Evolutionary conservation across 2,113 vertebrate genomes (phyloP).

Genomic region (Cygnus atratus): DNA sequence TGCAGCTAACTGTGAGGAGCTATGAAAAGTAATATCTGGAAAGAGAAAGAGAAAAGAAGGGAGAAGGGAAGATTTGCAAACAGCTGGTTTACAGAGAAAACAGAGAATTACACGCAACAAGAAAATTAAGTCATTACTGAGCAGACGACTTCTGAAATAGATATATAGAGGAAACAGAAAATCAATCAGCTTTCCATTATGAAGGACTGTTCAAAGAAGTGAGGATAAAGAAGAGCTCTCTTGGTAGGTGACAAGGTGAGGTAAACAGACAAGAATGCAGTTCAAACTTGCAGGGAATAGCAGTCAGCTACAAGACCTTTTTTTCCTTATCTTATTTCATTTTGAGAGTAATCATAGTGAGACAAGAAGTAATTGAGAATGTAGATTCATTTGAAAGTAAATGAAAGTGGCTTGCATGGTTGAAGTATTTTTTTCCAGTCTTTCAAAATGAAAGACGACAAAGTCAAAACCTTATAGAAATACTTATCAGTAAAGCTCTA

Average conservation of each 20-base stretch:
- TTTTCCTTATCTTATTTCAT: background rate
- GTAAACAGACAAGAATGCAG: background rate
- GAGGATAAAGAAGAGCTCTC: background rate
- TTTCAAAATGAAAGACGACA: background rate
- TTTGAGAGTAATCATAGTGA: slow-evolving; percentile 1
- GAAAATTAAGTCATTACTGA: slow-evolving; percentile 36
- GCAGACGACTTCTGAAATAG: slow-evolving; percentile 17
- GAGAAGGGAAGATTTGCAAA: background rate
- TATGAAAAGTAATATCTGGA: background rate
- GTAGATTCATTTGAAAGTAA: slow-evolving; percentile 20
- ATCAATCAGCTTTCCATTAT: slow-evolving; percentile 9
- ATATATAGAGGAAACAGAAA: background rate
- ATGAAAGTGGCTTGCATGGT: background rate
- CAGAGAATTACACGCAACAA: background rate
- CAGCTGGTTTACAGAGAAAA: background rate
- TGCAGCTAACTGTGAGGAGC: background rate
- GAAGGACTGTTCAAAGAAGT: background rate
- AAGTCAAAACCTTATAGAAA: background rate
- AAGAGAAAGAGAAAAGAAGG: background rate
- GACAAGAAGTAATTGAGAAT: slow-evolving; percentile 16
- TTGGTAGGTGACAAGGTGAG: background rate
- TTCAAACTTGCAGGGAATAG: background rate
- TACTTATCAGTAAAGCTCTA: background rate
- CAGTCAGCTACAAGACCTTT: background rate
- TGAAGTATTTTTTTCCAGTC: background rate